Evolutionary conservation across 2,797 vertebrate genomes (phyloP), one percentile per base, ranked within the genome.

Genomic region (Scleropages formosus): DNA sequence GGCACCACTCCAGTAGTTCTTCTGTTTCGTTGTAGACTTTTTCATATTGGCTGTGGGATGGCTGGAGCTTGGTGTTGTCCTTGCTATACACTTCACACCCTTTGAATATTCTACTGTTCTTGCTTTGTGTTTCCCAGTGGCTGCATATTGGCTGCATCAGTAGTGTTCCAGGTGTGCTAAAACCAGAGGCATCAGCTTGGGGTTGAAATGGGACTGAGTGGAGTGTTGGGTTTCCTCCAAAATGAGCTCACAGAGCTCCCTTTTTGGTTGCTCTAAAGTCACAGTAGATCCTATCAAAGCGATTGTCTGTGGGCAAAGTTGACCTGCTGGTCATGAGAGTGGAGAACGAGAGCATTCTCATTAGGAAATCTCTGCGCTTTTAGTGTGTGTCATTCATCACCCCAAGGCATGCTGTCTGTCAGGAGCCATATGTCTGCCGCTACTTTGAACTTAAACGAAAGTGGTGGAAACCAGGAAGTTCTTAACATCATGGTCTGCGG

Each of bases 351-450:
- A 72, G n/a, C 26, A 10, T 39, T 60, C 70, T 72, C 53, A 72
- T 59, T 72, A 39, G 59, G 26, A 60, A 59, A 60, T 72, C 24
- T 39, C 20, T 46, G 70, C 72, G 56, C 70, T 20, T 72, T 60
- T 72, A 46, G 11, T 72, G 53, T 26, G 62, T 59, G 70, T 46
- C 20, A 46, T 53, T 72, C 60, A 72, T 72, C 70, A 15, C 70
- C 56, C 3, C 27, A 72, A 60, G 70, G 70, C 56, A 59, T 31
- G 11, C 27, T 20, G 11, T 13, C 11, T 59, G 53, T 44, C 51
- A 47, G 53, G 60, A 20, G 56, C 26, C 26, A 60, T 20, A 72
- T 59, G 31, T 44, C 24, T 20, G 44, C 27, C 39, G 18, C 56
- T 44, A 53, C 18, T 15, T 31, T 18, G 24, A 22, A 44, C 56